These are phyloP conservation scores for Trichacis sp. DNA, from an alignment of 2,888 invertebrate species.

Conservation along the genomic window DNA sequence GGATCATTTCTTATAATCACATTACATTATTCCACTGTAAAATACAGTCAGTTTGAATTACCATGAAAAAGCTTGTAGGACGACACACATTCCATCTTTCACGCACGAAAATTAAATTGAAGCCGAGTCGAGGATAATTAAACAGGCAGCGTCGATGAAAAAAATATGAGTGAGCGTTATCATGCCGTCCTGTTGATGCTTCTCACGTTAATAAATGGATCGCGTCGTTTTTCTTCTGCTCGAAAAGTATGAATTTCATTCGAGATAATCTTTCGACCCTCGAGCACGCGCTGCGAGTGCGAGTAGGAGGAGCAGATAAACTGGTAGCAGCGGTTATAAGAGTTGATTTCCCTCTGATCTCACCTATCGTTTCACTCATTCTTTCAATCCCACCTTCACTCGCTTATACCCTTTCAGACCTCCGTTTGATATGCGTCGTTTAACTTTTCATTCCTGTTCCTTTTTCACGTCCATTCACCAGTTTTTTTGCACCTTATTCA, in stretches of 20 bases:
- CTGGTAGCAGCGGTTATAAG: slow-evolving; percentile 64
- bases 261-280: slow-evolving; percentile 53
- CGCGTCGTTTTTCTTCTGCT: slow-evolving; percentile 59
- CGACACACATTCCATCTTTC: too few species aligned
- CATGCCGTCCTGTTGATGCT: neutral
- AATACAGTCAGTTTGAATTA: too few species aligned
- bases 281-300: slow-evolving; percentile 48
- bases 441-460: neutral
- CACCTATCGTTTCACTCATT: slow-evolving; percentile 23
- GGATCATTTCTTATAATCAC: too few species aligned
- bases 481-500: neutral
- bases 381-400: slow-evolving; percentile 31
- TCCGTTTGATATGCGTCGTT: slow-evolving; percentile 24
- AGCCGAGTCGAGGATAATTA: neutral
- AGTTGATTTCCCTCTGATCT: slow-evolving; percentile 57
- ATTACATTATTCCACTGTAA: too few species aligned
- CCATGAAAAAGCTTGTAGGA: too few species aligned
- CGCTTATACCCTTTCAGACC: slow-evolving; percentile 35
- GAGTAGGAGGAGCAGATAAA: slow-evolving; percentile 54
- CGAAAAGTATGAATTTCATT: slow-evolving; percentile 60
- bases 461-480: neutral
- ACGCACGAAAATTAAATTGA: neutral
- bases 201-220: slow-evolving; percentile 61
- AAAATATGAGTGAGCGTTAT: neutral
- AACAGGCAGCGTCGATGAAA: neutral